Base-by-base conservation (phyloP, 2,888 invertebrate species). In the Pseudanteris insignis region DNA sequence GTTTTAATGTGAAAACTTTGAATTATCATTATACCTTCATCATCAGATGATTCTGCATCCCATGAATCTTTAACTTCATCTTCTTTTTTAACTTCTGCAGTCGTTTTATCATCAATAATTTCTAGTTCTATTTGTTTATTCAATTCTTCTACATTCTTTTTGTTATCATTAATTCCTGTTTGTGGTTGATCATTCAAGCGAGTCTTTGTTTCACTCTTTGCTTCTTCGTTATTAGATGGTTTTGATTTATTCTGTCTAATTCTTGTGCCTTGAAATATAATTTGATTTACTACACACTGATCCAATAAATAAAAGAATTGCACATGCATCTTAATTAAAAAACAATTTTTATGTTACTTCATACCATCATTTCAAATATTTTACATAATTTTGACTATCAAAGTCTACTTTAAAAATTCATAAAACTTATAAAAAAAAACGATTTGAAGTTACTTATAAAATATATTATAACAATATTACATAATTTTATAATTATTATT, bases 11-110 rank as follows among this genome's bases (percentile, higher is more conserved):
- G 14, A 15, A 12, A 15, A 8, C 6, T 24, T 21, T 36, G 36
- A 10, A 24, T 29, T 14, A 21, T 32, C 25, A 24, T 13, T 12
- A 15, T 38, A 66, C 75, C 78, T 72, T 82, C 81, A 46, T 80
- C 79, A 12, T 83, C 86, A 3, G 85, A 85, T 33, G 89, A 89
- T 59, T 89, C 89, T 0, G 89, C 90, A 81, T 93, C 93, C 92
- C 93, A 93, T 0, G 91, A 86, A 70, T 93, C 91, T 77, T 93
- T 92, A 0, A 93, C 87, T 46, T 76, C 76, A 67, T 83, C 85
- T 6, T 84, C 83, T 6, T 84, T 83, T 3, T 76, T 70, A 11
- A 64, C 65, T 9, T 67, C 69, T 2, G 40, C 26, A 66, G 72
- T 70, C 68, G 82, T 81, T 76, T 83, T 83, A 44, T 84, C 83